Evolutionary conservation across 2,888 invertebrate genomes (phyloP), one percentile per base, ranked within the genome.

Genomic region (Orgyia antiqua): DNA sequence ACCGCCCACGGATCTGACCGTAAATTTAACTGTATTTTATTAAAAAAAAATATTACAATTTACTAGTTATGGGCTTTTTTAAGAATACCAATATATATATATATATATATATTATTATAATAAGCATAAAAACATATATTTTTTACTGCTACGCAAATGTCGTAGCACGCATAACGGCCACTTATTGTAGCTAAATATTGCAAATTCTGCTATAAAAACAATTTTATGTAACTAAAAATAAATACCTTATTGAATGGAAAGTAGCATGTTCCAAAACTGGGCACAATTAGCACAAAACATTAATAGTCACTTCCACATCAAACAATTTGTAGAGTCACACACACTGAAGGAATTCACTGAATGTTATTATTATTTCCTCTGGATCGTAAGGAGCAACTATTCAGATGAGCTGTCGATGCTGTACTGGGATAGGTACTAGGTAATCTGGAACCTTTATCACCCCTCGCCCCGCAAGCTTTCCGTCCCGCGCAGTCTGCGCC

Each of bases 401-500:
- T 33, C 38, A 39, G 55, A 50, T 55, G 62, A 51, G 59, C 48
- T 55, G 45, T 40, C 54, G 44, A 39, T 42, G 45, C 61, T 61
- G 42, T 53, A 56, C 54, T 61, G 57, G 56, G 64, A 54, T 58
- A 63, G 66, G 64, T 63, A 74, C 73, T 77, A 69, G 72, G 62
- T 55, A 60, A 66, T 69, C 70, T 68, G 67, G 64, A 61, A 57
- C 62, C 63, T 58, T 41, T 42, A 52, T 39, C 51, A 43, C 41
- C 39, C 54, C 39, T 54, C 47, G 45, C 29, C 49, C 40, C 33
- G 34, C 36, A 13, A 27, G 47, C 31, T 42, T 37, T 36, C 39
- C 58, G 50, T 45, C 66, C 72, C 80, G 76, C 80, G 75, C 80
- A 66, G 70, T 71, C 74, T 76, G 72, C 67, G 66, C 64, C 55